Percentiles rank a stretch among this genome's conserved stretches.
Conservation (phyloP, 2,888 invertebrate species). For the Dendrolimus pini region DNA sequence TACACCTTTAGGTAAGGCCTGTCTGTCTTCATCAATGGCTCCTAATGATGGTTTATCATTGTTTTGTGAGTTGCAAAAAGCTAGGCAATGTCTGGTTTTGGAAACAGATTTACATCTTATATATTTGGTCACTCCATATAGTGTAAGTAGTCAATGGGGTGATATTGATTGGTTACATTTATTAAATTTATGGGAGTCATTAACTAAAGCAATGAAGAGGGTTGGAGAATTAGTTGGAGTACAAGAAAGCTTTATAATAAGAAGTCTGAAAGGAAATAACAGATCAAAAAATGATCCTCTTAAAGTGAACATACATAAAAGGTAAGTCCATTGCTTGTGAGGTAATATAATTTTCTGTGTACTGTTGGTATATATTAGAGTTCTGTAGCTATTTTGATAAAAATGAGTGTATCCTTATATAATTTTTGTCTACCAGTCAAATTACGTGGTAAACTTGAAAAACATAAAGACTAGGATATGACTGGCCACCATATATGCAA, state of each 20-base stretch:
- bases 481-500: no score
- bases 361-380: no score
- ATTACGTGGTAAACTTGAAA: no score
- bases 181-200: constrained; percentile 87
- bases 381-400: no score
- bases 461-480: no score
- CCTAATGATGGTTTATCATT: constrained; percentile 94
- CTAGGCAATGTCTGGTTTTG: constrained; percentile 92
- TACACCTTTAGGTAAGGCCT: constrained; percentile 93
- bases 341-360: no score
- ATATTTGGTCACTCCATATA: constrained; percentile 96
- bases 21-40: constrained; percentile 94
- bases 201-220: constrained; percentile 86
- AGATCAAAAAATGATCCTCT: constrained; percentile 74
- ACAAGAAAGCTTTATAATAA: constrained; percentile 89
- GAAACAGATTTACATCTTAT: constrained; percentile 97
- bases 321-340: constrained; percentile 40
- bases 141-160: constrained; percentile 86
- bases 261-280: constrained; percentile 82
- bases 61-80: constrained; percentile 92
- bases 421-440: no score
- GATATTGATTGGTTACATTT: constrained; percentile 89
- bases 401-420: no score
- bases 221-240: constrained; percentile 94
- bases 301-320: constrained; percentile 80